Evolutionary conservation across 2,888 invertebrate species (phyloP), one percentile per base, ranked within the genome.

Genomic region (Plebejus anna): DNA sequence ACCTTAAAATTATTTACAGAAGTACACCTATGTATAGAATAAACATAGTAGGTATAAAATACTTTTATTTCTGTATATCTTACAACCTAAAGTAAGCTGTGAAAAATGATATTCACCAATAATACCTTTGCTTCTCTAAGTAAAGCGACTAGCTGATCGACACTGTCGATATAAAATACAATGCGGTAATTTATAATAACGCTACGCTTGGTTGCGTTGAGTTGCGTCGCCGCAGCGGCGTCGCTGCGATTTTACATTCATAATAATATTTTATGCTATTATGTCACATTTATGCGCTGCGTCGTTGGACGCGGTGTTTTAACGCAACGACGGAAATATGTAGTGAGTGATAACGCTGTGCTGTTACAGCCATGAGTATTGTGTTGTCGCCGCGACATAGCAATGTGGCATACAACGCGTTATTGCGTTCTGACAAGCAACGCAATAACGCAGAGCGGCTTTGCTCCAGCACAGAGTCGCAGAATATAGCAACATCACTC

Each of bases 61-160:
- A 36, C 66, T 16, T 5, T 1, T 16, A 5, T 13, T 32, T 66
- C 32, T 66, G 13, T 28, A 13, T 66, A 66, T 36, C 66, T 66
- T 66, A 66, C 36, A 32, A 36, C 42, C 22, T 71, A 71, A 71
- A 38, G n/a, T n/a, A 42, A 70, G 38, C 38, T 5, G 70, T 42
- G 42, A 70, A 55, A 47, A 38, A 3, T 71, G 42, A 42, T 42
- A 71, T 71, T 42, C 42, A 71, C 42, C 42, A 42, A 55, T 71
- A 71, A 42, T 42, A 71, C 70, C 3, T 42, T 71, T 71, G 13
- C 22, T 71, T 9, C 16, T 55, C 16, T 55, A 16, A n/a, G n/a
- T 71, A 42, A 71, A 71, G 71, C 71, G 71, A 71, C 71, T 71
- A 71, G 71, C 42, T 11, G 36, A 38, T 70, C 42, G 22, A 70